Percentiles rank a stretch among this genome's conserved stretches.
These are phyloP conservation scores for Lithobates pipiens DNA, from an alignment of 2,797 vertebrate species.

Conservation along the genomic window DNA sequence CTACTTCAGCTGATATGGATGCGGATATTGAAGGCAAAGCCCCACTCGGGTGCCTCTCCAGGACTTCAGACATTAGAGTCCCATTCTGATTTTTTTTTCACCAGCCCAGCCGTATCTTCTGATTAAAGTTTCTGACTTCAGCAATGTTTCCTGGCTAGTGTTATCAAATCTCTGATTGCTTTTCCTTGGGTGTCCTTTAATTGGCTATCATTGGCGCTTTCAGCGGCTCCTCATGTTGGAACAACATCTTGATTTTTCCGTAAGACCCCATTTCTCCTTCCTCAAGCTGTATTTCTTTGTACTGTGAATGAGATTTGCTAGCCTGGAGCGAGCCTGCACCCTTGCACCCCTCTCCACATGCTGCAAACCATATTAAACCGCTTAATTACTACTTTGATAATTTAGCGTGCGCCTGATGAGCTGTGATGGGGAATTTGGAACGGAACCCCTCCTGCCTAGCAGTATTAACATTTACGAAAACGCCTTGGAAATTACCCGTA, in stretches of 20 bases:
- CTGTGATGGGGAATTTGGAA: background rate
- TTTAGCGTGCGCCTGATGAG: background rate
- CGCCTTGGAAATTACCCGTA: conserved; percentile 33
- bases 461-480: conserved; percentile 24
- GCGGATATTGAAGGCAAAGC: too few relatives aligned
- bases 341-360: conserved; percentile 17
- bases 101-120: too few relatives aligned
- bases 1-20: too few relatives aligned
- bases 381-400: background rate
- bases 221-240: background rate
- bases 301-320: background rate
- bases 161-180: background rate
- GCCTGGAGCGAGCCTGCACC: conserved; percentile 1
- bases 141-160: too few relatives aligned
- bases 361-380: background rate
- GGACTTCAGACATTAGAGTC: too few relatives aligned
- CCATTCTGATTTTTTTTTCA: too few relatives aligned
- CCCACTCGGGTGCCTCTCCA: too few relatives aligned
- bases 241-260: background rate
- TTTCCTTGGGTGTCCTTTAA: background rate
- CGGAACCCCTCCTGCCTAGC: background rate
- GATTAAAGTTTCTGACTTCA: too few relatives aligned
- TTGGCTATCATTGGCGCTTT: background rate
- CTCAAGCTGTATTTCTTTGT: background rate
- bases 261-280: background rate